Percentiles rank a stretch among this genome's conserved stretches.
Evolutionary conservation across 2,113 vertebrate genomes (phyloP).

Genomic region (Anoura caudifer): DNA sequence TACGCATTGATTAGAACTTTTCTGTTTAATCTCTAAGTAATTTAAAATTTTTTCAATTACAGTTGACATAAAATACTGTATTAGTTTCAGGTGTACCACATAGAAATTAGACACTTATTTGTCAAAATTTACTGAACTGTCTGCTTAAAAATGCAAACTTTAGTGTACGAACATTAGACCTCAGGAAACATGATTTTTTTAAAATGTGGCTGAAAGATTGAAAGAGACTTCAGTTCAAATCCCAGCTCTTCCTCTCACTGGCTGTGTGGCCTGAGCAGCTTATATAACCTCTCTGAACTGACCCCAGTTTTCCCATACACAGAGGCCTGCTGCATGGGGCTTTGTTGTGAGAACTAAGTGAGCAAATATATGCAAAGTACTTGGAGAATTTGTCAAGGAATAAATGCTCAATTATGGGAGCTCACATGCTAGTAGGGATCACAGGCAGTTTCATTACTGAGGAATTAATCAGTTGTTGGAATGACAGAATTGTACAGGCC

Average conservation of each 20-base stretch:
- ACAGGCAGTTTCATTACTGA: conserved; percentile 39
- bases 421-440: background rate
- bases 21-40: background rate
- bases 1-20: background rate
- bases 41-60: background rate
- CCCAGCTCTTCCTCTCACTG: background rate
- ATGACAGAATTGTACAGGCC: conserved; percentile 60
- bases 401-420: conserved; percentile 26
- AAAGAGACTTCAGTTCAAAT: background rate
- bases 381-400: conserved; percentile 27
- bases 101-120: background rate
- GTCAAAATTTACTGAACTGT: background rate
- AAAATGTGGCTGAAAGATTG: background rate
- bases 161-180: background rate
- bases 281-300: background rate
- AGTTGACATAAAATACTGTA: background rate
- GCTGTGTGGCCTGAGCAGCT: background rate
- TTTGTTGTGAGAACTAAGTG: background rate
- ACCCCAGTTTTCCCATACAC: background rate
- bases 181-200: background rate
- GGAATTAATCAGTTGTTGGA: conserved; percentile 61
- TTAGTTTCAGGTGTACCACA: background rate
- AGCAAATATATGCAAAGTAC: conserved; percentile 24
- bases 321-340: background rate
- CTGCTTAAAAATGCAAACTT: background rate